Evolutionary conservation across 2,888 invertebrate species (phyloP).

Genomic region (Orthonevra nobilis): DNA sequence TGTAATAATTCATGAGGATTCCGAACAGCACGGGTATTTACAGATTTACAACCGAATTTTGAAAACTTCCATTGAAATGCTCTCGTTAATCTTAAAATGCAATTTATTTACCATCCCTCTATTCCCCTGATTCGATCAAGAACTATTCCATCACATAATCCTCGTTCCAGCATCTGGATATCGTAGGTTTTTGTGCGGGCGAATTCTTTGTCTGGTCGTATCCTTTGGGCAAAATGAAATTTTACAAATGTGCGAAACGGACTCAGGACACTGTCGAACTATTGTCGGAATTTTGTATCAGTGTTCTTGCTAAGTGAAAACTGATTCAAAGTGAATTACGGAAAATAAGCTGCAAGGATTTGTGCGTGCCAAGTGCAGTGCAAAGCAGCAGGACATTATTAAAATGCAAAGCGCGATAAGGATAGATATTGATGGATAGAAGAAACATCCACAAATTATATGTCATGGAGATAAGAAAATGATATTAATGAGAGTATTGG

Average conservation of each 20-base stretch:
- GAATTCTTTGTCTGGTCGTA: not conserved
- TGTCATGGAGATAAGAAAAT: slow-evolving; percentile 11
- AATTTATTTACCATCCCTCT: too few relatives aligned
- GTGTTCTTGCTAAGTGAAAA: slow-evolving; percentile 51
- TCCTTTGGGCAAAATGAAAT: not conserved
- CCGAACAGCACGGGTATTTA: not conserved
- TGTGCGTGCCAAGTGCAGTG: slow-evolving; percentile 21
- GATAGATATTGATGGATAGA: slow-evolving; percentile 19
- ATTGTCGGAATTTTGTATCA: slow-evolving; percentile 29
- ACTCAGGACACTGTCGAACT: slow-evolving; percentile 4
- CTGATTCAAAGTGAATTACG: slow-evolving; percentile 47
- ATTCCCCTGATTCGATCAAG: slow-evolving; percentile 43
- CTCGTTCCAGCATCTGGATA: not conserved
- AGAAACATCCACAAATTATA: slow-evolving; percentile 21
- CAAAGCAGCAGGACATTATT: not conserved
- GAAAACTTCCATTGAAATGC: slow-evolving; percentile 51
- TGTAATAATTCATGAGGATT: slow-evolving; percentile 58
- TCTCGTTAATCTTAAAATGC: slow-evolving; percentile 45
- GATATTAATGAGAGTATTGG: slow-evolving; percentile 38
- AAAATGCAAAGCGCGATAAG: not conserved
- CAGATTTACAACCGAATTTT: slow-evolving; percentile 51
- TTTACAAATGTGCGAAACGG: slow-evolving; percentile 11
- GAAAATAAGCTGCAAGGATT: slow-evolving; percentile 29
- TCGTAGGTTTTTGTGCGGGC: not conserved
- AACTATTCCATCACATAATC: slow-evolving; percentile 53